Evolutionary conservation across 2,113 vertebrate genomes (phyloP).

Genomic region (human): GRCh38 chr2:159744501-159745000

Average conservation of each 20-base stretch:
- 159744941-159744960: not conserved
- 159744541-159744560: not conserved
- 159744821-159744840: constrained; percentile 14
- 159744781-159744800: not conserved
- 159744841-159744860: constrained; percentile 42
- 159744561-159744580: constrained; percentile 12
- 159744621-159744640: constrained; percentile 48
- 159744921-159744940: not conserved
- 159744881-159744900: constrained; percentile 12
- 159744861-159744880: not conserved
- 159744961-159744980: not conserved
- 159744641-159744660: not conserved
- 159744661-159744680: constrained; percentile 16
- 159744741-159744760: constrained; percentile 7
- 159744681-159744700: constrained; percentile 28
- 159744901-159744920: constrained; percentile 41
- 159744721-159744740: constrained; percentile 26
- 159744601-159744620: not conserved
- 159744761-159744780: not conserved
- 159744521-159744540: not conserved
- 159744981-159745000: not conserved
- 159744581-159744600: constrained; percentile 11
- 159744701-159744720: constrained; percentile 13
- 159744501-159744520: constrained; percentile 17
- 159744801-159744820: not conserved